phyloP scores from a whole-genome alignment of 2,797 vertebrate species.

The Mycteria americana region DNA sequence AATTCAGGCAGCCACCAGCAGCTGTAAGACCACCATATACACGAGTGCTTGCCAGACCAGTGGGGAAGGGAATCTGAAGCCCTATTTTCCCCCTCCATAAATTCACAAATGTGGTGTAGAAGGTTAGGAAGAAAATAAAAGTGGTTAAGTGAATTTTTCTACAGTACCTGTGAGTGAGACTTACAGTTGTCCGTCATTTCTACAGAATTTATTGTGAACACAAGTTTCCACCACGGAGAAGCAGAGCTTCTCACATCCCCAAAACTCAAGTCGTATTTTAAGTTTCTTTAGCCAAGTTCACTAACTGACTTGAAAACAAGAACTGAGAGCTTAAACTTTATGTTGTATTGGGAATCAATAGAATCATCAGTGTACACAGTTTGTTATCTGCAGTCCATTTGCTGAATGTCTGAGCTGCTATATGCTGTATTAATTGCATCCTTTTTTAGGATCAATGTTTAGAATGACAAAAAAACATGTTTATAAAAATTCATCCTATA shows the following conservation, averaged over 20 bases:
- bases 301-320: slow-evolving; percentile 17
- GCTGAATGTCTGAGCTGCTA: neutral
- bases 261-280: neutral
- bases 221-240: neutral
- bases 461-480: neutral
- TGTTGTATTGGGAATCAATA: slow-evolving; percentile 32
- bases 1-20: neutral
- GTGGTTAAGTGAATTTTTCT: neutral
- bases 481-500: neutral
- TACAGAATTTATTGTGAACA: neutral
- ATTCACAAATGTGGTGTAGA: neutral
- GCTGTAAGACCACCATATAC: neutral
- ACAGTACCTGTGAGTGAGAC: neutral
- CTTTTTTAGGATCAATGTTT: neutral
- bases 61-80: neutral
- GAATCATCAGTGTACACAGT: neutral
- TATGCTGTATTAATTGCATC: neutral
- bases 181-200: neutral
- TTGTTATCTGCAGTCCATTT: neutral
- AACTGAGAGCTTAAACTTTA: neutral
- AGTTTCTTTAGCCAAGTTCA: neutral
- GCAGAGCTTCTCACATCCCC: neutral
- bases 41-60: neutral
- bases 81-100: neutral
- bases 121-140: neutral